These are phyloP conservation scores for Nineta flava DNA, from an alignment of 2,888 invertebrate genomes.

Conservation along the genomic window DNA sequence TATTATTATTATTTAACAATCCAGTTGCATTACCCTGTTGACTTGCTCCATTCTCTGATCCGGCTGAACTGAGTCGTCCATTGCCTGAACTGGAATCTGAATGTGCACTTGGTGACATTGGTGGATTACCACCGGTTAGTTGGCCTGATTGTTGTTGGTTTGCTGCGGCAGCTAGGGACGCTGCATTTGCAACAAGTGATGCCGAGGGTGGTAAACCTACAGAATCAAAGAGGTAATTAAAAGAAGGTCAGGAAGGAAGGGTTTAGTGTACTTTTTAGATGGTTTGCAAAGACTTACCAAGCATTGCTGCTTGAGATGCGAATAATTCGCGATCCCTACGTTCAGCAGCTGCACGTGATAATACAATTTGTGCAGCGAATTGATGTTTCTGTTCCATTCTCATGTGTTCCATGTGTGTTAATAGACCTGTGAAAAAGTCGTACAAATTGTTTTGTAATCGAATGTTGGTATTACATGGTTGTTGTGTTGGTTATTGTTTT, in stretches of 20 bases:
- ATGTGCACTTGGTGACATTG: conserved; percentile 55
- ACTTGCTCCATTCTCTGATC: conserved; percentile 48
- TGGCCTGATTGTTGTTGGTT: conserved; percentile 25
- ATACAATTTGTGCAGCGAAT: conserved; percentile 85
- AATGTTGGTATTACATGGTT: background rate
- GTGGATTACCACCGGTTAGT: conserved; percentile 40
- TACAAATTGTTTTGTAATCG: background rate
- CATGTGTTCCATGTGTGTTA: conserved; percentile 94
- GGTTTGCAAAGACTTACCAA: background rate
- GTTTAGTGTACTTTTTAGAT: background rate
- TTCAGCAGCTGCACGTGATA: conserved; percentile 81
- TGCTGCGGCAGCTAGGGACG: conserved; percentile 14
- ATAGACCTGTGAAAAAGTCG: conserved; percentile 46
- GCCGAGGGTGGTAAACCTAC: conserved; percentile 6
- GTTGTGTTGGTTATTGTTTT: conserved; percentile 5
- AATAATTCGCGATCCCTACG: conserved; percentile 67
- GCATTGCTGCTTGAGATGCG: conserved; percentile 26
- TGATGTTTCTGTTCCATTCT: conserved; percentile 93
- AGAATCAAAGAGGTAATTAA: background rate
- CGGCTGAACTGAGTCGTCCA: conserved; percentile 63
- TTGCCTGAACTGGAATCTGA: conserved; percentile 74
- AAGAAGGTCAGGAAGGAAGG: too few relatives aligned
- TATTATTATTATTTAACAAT: conserved; percentile 44
- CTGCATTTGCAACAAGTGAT: conserved; percentile 6
- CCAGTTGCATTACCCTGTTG: conserved; percentile 43